Conservation (phyloP, 2,888 invertebrate genomes). For the Apantesis nais region DNA sequence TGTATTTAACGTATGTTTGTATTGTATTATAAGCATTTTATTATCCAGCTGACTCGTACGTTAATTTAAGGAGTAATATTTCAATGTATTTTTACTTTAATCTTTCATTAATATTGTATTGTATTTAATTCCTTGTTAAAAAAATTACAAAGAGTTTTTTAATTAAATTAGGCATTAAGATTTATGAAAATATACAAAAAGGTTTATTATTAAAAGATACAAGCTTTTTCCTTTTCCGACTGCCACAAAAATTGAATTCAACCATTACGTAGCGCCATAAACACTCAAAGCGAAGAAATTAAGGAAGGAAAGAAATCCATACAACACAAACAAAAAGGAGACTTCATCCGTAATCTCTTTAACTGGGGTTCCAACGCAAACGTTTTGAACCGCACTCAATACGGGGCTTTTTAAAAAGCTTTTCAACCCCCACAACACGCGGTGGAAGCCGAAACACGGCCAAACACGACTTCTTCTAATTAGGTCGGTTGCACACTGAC, state of each 20-base stretch:
- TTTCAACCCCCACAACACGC: slow-evolving; percentile 39
- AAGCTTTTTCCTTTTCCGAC: slow-evolving; percentile 12
- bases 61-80: too few relatives aligned
- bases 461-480: slow-evolving; percentile 47
- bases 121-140: neutral
- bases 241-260: slow-evolving; percentile 33
- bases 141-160: slow-evolving; percentile 6
- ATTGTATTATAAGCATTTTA: too few relatives aligned
- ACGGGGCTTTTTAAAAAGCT: slow-evolving; percentile 47
- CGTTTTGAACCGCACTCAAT: slow-evolving; percentile 56
- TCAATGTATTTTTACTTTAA: too few relatives aligned
- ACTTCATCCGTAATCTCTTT: slow-evolving; percentile 57
- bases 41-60: too few relatives aligned
- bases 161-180: neutral
- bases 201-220: slow-evolving; percentile 2
- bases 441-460: slow-evolving; percentile 38
- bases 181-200: slow-evolving; percentile 5
- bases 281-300: slow-evolving; percentile 47
- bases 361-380: slow-evolving; percentile 53
- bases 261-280: slow-evolving; percentile 39
- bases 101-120: too few relatives aligned
- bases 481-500: slow-evolving; percentile 24
- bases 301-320: slow-evolving; percentile 38
- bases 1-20: too few relatives aligned
- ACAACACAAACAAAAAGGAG: slow-evolving; percentile 51